These are phyloP conservation scores for Mycetomoellerius zeteki DNA, from an alignment of 1,140 invertebrate species.

Conservation along the genomic window DNA sequence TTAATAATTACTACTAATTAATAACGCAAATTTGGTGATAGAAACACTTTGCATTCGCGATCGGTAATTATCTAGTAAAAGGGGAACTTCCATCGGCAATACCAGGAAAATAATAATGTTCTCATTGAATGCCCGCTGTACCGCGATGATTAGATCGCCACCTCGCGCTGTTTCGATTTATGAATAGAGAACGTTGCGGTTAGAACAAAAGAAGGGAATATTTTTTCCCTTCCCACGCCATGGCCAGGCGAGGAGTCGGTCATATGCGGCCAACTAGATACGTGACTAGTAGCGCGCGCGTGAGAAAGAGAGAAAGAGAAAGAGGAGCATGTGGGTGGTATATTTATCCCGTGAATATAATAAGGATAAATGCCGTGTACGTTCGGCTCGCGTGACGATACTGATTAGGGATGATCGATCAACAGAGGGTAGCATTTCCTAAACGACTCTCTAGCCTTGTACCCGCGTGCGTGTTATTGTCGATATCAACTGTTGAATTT, in stretches of 20 bases:
- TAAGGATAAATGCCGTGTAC: constrained; percentile 75
- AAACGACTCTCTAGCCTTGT: constrained; percentile 23
- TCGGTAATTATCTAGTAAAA: constrained; percentile 46
- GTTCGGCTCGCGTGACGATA: constrained; percentile 78
- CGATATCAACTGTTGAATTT: constrained; percentile 44
- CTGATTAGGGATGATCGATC: constrained; percentile 79
- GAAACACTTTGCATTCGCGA: constrained; percentile 53
- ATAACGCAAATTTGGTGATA: constrained; percentile 50
- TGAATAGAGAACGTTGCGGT: constrained; percentile 59
- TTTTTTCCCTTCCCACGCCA: constrained; percentile 75
- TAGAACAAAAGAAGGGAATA: constrained; percentile 54
- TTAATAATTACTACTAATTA: constrained; percentile 62
- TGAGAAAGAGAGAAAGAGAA: not conserved
- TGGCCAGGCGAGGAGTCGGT: constrained; percentile 56
- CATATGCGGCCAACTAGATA: constrained; percentile 37
- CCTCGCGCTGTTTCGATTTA: constrained; percentile 58
- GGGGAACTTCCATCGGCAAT: not conserved
- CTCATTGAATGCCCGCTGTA: constrained; percentile 30
- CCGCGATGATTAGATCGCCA: constrained; percentile 54
- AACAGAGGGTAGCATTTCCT: constrained; percentile 60
- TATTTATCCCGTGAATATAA: constrained; percentile 79
- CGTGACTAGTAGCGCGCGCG: not conserved
- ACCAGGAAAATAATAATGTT: constrained; percentile 47
- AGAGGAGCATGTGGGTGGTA: constrained; percentile 73
- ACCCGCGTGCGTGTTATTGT: not conserved